Evolutionary conservation across 2,797 vertebrate species (phyloP), one percentile per base, ranked within the genome.

Genomic region (Falco cherrug): DNA sequence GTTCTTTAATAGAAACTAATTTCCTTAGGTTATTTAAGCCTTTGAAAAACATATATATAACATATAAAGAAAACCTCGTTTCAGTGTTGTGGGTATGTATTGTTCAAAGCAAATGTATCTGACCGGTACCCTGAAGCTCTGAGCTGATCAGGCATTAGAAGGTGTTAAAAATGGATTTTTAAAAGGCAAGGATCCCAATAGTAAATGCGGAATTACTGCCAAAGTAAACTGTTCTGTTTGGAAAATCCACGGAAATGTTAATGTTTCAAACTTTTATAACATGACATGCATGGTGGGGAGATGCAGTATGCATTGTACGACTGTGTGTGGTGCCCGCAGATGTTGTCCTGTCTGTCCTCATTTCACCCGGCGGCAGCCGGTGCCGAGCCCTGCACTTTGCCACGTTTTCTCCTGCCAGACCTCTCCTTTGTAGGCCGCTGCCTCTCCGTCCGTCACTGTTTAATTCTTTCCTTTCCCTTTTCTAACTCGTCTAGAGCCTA

Each of bases 401-500:
- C 37, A 1, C 10, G 6, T 78, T 74, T 88, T 93, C 84, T 81
- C 89, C 75, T 48, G 76, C 79, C 26, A 82, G 45, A 45, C 91
- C 77, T 96, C 87, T 69, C 82, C 92, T 95, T 74, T 68, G 14
- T 97, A 96, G 97, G 95, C 96, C 89, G 83, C 95, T 97, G 93
- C 93, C 96, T 51, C 97, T 90, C 48, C 90, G 74, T 94, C 95
- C 90, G 95, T 87, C 77, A 21, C 85, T 93, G 93, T 95, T 54
- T 96, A 98, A 98, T 96, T 94, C 97, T 92, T 91, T 94, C 97
- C 95, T 97, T 97, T 97, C 97, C 97, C 93, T 93, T 97, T 97
- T 97, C 98, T 97, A 95, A 98, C 98, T 84, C 95, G 78, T 98
- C 96, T 98, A 99, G 99, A 99, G 99, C 98, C 98, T 99, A 97